phyloP scores from a whole-genome alignment of 1,140 invertebrate genomes.

The Plodia interpunctella region DNA sequence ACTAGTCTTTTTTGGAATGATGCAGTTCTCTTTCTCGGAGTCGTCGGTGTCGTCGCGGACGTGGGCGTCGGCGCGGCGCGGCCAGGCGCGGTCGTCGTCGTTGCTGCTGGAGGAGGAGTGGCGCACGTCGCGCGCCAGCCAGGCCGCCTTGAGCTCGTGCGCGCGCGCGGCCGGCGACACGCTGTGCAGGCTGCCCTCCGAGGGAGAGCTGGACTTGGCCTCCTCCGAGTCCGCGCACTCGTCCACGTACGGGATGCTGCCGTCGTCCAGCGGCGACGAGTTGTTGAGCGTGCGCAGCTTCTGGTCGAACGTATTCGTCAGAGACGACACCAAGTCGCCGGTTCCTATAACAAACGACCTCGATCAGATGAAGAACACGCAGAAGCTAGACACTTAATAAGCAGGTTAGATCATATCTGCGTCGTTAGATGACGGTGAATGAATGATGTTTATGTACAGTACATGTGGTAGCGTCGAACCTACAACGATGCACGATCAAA shows the following conservation, averaged over 20 bases:
- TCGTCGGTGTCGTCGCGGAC: constrained; percentile 34
- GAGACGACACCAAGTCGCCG: constrained; percentile 81
- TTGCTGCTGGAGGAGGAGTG: constrained; percentile 46
- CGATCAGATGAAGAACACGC: not conserved
- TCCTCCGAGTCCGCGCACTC: constrained; percentile 65
- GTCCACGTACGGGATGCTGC: constrained; percentile 74
- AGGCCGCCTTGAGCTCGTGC: constrained; percentile 58
- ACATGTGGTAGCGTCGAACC: constrained; percentile 25
- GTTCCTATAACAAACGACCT: constrained; percentile 52
- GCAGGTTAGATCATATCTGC: constrained; percentile 46
- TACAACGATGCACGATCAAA: constrained; percentile 44
- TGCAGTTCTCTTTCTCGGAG: constrained; percentile 50
- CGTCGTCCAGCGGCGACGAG: constrained; percentile 73
- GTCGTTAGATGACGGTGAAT: constrained; percentile 41
- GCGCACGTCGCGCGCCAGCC: constrained; percentile 50
- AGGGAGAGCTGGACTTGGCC: constrained; percentile 54
- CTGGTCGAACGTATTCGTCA: constrained; percentile 83
- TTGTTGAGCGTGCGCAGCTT: constrained; percentile 78
- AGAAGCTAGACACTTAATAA: constrained; percentile 38
- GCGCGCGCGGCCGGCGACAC: constrained; percentile 49
- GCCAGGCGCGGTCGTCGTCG: constrained; percentile 46
- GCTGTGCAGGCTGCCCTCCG: constrained; percentile 22
- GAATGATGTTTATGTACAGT: constrained; percentile 41
- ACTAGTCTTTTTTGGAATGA: constrained; percentile 18
- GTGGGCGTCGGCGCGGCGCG: constrained; percentile 21